phyloP scores from a whole-genome alignment of 2,797 vertebrate species.

The Furcifer pardalis region DNA sequence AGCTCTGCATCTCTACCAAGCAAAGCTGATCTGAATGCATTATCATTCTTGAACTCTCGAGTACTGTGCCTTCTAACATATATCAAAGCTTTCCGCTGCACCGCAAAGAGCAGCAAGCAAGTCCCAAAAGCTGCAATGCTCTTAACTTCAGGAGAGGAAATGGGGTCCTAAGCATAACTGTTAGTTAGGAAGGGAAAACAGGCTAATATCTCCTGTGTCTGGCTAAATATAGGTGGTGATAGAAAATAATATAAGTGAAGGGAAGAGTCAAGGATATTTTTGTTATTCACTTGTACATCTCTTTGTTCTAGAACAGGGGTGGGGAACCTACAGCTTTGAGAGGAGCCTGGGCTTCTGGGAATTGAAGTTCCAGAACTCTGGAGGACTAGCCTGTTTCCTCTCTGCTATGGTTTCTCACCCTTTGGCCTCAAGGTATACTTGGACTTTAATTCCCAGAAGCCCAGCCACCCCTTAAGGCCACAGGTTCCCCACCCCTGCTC shows the following conservation, averaged over 20 bases:
- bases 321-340: no score
- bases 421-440: no score
- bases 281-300: accelerated
- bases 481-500: no score
- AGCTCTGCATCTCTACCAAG: conserved; percentile 62
- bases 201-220: conserved; percentile 14
- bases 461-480: no score
- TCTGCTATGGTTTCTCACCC: no score
- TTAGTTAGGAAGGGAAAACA: conserved; percentile 15
- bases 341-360: no score
- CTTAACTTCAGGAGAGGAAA: background rate
- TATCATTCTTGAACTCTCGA: conserved; percentile 50
- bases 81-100: conserved; percentile 28
- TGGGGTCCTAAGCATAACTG: conserved; percentile 25
- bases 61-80: conserved; percentile 37
- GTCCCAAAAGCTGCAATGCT: conserved; percentile 24
- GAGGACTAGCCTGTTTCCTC: no score
- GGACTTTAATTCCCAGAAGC: no score
- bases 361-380: no score
- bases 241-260: accelerated
- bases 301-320: background rate
- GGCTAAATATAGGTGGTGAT: background rate
- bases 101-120: conserved; percentile 5
- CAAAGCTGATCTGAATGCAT: conserved; percentile 50
- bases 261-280: conserved; percentile 21